Percentiles rank a stretch among this genome's conserved stretches.
Conservation (phyloP, 2,888 invertebrate genomes). For the Epistrophella euchroma region DNA sequence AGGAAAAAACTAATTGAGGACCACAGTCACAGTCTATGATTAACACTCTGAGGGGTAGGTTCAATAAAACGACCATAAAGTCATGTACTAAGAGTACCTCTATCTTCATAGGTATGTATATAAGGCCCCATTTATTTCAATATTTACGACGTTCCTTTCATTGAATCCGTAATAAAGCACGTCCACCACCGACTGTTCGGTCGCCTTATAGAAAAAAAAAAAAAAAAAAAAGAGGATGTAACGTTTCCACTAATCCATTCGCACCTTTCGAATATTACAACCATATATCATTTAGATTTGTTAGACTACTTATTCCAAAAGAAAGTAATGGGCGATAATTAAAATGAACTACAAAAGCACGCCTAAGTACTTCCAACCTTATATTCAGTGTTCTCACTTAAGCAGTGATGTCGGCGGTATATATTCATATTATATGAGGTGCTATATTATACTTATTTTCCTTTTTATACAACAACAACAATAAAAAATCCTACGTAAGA, state of each 20-base stretch:
- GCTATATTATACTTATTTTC: conserved; percentile 15
- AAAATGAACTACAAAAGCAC: conserved; percentile 62
- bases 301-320: background rate
- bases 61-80: background rate
- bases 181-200: background rate
- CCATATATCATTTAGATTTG: conserved; percentile 27
- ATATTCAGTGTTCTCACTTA: conserved; percentile 33
- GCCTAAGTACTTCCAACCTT: conserved; percentile 54
- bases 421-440: conserved; percentile 14
- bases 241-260: conserved; percentile 52
- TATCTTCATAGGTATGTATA: background rate
- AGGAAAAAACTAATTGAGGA: background rate
- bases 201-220: conserved; percentile 3
- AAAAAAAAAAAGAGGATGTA: background rate
- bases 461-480: background rate
- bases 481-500: conserved; percentile 36
- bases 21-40: background rate
- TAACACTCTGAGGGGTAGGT: background rate
- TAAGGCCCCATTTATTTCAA: background rate
- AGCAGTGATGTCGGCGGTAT: background rate
- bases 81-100: background rate
- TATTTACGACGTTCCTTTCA: conserved; percentile 3
- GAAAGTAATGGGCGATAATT: conserved; percentile 52
- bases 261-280: conserved; percentile 48
- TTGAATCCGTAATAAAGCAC: conserved; percentile 2